Conservation (phyloP, 2,888 invertebrate genomes). For the Protula sp. region DNA sequence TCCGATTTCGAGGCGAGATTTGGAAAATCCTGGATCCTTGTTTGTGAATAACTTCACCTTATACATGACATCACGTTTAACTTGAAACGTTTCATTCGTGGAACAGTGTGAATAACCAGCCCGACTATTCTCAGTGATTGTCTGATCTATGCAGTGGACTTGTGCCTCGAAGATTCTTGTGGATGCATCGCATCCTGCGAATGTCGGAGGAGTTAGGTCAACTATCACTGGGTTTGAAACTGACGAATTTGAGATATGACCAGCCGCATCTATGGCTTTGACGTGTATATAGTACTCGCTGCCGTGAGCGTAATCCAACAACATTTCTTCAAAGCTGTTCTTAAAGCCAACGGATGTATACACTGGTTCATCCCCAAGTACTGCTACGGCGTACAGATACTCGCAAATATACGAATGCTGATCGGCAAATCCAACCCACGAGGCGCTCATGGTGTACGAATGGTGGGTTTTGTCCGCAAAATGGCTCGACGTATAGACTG, state of each 20-base stretch:
- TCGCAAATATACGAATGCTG: background rate
- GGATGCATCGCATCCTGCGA: background rate
- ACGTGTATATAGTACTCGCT: background rate
- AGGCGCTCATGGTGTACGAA: background rate
- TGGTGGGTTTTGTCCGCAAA: background rate
- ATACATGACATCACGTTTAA: background rate
- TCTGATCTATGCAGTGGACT: background rate
- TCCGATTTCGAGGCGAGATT: background rate
- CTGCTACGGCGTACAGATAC: background rate
- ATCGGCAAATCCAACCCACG: background rate
- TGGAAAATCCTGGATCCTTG: background rate
- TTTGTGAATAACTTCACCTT: background rate
- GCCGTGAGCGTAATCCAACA: background rate
- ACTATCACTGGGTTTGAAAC: background rate
- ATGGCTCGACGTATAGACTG: background rate
- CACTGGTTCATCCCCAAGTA: background rate
- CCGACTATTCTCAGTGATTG: background rate
- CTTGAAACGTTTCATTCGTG: background rate
- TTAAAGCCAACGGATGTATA: background rate
- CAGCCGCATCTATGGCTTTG: background rate
- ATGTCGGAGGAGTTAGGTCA: background rate
- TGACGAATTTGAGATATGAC: background rate
- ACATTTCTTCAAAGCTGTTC: background rate
- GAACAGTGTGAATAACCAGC: background rate
- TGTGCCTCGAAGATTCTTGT: background rate